phyloP scores from a whole-genome alignment of 2,797 vertebrate species.

The Rallus crepitans region DNA sequence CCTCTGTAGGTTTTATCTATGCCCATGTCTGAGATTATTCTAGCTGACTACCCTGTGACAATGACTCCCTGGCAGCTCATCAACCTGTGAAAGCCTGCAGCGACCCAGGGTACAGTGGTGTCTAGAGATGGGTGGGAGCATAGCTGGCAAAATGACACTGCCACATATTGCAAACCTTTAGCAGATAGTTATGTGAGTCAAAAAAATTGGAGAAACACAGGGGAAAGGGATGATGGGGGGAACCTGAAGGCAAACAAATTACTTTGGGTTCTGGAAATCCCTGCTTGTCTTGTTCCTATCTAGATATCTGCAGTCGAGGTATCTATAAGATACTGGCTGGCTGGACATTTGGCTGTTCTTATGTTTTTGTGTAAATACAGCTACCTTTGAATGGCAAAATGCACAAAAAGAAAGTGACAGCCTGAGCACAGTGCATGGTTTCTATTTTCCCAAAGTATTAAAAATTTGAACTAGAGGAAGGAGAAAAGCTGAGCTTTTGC shows the following conservation, averaged over 20 bases:
- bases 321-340: not conserved
- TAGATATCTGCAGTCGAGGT: not conserved
- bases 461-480: not conserved
- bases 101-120: not conserved
- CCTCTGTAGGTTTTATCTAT: not conserved
- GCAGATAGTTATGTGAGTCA: accelerated
- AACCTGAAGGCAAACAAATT: not conserved
- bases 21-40: not conserved
- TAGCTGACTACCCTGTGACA: not conserved
- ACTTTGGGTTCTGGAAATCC: not conserved
- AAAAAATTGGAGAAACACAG: accelerated
- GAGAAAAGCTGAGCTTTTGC: not conserved
- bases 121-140: not conserved
- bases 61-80: not conserved
- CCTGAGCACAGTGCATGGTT: not conserved
- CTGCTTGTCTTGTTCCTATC: not conserved
- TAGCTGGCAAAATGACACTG: not conserved
- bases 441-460: not conserved
- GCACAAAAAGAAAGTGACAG: not conserved
- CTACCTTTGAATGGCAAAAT: not conserved
- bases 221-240: not conserved
- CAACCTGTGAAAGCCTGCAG: not conserved
- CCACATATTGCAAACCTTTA: not conserved
- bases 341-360: not conserved
- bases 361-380: not conserved